These are phyloP conservation scores for Morphnarchus princeps DNA, from an alignment of 2,113 vertebrate genomes.

Conservation along the genomic window DNA sequence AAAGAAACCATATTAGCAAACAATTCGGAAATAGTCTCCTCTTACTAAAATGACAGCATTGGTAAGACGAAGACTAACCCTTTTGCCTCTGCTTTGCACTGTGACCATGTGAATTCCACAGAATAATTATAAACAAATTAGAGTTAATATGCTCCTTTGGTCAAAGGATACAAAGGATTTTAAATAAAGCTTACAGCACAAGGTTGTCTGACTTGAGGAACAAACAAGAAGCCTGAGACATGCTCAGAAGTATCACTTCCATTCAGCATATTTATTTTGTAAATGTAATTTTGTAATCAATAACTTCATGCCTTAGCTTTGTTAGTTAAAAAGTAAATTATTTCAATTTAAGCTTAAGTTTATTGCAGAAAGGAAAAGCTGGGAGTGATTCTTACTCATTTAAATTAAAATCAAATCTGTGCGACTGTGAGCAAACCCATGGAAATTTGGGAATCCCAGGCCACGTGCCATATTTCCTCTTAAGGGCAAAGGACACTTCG, in stretches of 20 bases:
- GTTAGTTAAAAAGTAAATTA: not conserved
- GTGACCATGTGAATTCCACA: not conserved
- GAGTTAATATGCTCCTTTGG: not conserved
- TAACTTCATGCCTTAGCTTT: not conserved
- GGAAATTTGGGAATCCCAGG: not conserved
- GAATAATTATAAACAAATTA: not conserved
- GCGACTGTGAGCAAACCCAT: not conserved
- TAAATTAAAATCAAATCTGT: not conserved
- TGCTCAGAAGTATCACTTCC: not conserved
- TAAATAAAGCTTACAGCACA: not conserved
- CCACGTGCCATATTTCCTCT: accelerated
- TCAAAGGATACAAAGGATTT: not conserved
- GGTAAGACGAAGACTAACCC: not conserved
- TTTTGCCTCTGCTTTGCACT: not conserved
- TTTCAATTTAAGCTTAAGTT: not conserved
- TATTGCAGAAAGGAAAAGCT: not conserved
- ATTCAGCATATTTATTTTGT: not conserved
- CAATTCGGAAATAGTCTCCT: not conserved
- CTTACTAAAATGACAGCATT: not conserved
- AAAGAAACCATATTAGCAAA: slow-evolving; percentile 39
- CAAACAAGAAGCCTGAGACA: not conserved
- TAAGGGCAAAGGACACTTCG: not conserved
- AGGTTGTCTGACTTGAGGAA: not conserved
- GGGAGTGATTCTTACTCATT: not conserved
- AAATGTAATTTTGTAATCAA: not conserved